Evolutionary conservation across 2,888 invertebrate species (phyloP), one percentile per base, ranked within the genome.

Genomic region (Ormyrus rosae): DNA sequence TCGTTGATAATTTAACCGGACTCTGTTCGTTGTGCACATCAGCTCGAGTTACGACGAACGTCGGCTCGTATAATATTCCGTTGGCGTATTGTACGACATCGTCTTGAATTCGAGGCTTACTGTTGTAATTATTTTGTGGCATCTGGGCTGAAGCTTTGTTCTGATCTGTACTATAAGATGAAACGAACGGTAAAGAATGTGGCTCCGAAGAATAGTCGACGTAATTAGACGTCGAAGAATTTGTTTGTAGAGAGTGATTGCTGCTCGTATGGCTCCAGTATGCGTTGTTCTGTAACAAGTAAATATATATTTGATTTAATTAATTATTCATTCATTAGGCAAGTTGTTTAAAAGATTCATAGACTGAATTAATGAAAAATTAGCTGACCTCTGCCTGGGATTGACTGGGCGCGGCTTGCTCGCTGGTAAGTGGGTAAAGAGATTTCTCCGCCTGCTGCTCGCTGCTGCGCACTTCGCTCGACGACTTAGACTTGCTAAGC

Each of bases 1-100:
- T 53, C 5, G 70, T 80, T 46, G 78, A 73, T 55, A 81, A 83
- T 68, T 85, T 88, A 7, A 84, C 85, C 0, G 95, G 95, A 89
- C 94, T 95, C 90, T 95, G 95, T 86, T 96, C 96, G 84, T 95
- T 96, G 88, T 97, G 96, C 58, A 97, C 95, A 92, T 96, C 96
- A 0, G 96, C 97, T 86, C 95, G 94, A 0, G 96, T 96, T 0
- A 96, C 94, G n/a, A 96, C 94, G 64, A 88, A 89, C 1, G 89
- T 89, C 13, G 90, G 89, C 74, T 91, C 89, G 79, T 89, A 89
- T 0, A 89, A 80, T 74, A 88, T 91, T 4, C 92, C 91, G 85
- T 92, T 92, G 0, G 92, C 92, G 80, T 92, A 92, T 81, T 91
- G 91, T 5, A 92, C 91, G n/a, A 91, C 90, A 73, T 92, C 92